Evolutionary conservation across 2,888 invertebrate genomes (phyloP).

Genomic region (Volucella inflata): DNA sequence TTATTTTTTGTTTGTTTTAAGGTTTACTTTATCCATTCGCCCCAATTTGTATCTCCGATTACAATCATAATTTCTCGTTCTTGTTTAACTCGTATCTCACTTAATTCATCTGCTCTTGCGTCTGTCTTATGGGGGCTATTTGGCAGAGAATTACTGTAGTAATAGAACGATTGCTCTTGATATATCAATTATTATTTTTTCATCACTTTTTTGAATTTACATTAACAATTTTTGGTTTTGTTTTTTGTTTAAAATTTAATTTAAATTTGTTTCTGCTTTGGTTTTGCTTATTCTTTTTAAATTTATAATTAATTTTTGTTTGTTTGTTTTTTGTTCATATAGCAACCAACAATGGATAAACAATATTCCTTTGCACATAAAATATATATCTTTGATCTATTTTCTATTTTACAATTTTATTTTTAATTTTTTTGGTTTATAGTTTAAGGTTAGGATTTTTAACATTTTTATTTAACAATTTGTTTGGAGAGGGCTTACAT

Average conservation of each 20-base stretch:
- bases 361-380: constrained; percentile 67
- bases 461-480: constrained; percentile 53
- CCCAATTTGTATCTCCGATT: constrained; percentile 3
- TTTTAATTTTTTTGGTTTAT: constrained; percentile 22
- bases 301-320: constrained; percentile 22
- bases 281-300: too few species aligned
- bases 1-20: neutral
- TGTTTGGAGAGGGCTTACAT: constrained; percentile 8
- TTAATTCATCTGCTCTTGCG: constrained; percentile 14
- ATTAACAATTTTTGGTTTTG: constrained; percentile 44
- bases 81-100: neutral
- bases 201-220: constrained; percentile 31
- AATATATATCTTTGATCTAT: constrained; percentile 38
- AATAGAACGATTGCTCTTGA: constrained; percentile 2
- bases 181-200: neutral
- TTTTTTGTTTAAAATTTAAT: constrained; percentile 37
- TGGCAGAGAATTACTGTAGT: constrained; percentile 6
- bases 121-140: constrained; percentile 18
- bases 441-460: constrained; percentile 20
- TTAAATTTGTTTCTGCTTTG: constrained; percentile 34
- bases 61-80: neutral
- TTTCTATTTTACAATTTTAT: constrained; percentile 37
- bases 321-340: constrained; percentile 43
- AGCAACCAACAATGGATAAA: constrained; percentile 63
- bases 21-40: constrained; percentile 3